Base-by-base conservation (phyloP, 2,888 invertebrate species). In the Agrochola lychnidis region DNA sequence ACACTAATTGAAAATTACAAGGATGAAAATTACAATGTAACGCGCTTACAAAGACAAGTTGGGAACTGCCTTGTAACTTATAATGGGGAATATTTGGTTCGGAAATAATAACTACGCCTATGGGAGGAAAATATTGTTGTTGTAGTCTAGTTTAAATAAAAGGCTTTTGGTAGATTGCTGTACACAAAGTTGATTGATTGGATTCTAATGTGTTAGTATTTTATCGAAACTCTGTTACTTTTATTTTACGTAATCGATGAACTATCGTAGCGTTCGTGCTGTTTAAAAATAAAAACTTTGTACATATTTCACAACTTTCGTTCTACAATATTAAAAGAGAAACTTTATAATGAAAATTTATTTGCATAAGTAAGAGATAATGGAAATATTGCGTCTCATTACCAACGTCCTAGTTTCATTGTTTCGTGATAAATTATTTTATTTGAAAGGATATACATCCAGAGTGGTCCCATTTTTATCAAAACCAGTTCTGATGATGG, bases 1-100 rank as follows among this genome's bases (percentile, higher is more conserved):
- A 74, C 79, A 83, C 73, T 86, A 86, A 89, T 88, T 85, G 84
- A 84, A 86, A 86, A 83, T 88, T 84, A 81, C 79, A 79, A 70
- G 82, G 77, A 76, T 79, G 79, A 71, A 80, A 82, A 88, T 87
- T 85, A 86, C 78, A 78, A 85, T 76, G 81, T 87, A 76, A 70
- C 66, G 75, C 63, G 71, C 36, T 69, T 85, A 81, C 78, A 82
- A 76, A 76, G 80, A 76, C 66, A 76, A 79, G 76, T 82, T 77
- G 5, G 63, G 42, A 40, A 68, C 63, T 61, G 25, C 42, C 51
- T 62, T 3, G n/a, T 64, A 66, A 76, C 66, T 63, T 77, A 62
- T 57, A n/a, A 62, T 48, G 42, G 69, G 70, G 71, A 71, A 67
- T 74, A 76, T 70, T 63, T 70, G 61, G 76, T 56, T 25, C 16